Conservation (phyloP, 2,888 invertebrate species). For the Acleris sparsana region DNA sequence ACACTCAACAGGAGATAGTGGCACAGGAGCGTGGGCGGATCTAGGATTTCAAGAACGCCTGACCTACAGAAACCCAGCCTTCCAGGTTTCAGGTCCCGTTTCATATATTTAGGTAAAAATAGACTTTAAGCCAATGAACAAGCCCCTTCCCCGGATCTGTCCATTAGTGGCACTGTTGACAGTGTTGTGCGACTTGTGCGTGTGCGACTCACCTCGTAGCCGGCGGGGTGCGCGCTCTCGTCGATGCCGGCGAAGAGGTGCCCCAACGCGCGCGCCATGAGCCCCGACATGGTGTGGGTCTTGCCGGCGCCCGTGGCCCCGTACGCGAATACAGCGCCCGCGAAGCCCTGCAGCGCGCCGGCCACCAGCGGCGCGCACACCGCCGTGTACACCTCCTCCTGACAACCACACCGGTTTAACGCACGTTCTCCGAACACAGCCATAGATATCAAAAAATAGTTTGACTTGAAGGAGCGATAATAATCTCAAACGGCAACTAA, state of each 20-base stretch:
- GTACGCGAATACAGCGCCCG: slow-evolving; percentile 98
- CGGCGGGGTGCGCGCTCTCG: slow-evolving; percentile 81
- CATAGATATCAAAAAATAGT: background rate
- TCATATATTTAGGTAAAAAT: too few species aligned
- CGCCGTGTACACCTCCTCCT: slow-evolving; percentile 92
- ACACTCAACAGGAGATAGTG: too few species aligned
- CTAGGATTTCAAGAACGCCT: too few species aligned
- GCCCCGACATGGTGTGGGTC: slow-evolving; percentile 96
- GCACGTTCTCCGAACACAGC: background rate
- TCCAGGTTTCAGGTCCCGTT: too few species aligned
- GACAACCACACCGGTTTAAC: slow-evolving; percentile 8
- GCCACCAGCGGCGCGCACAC: slow-evolving; percentile 94
- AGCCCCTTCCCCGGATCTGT: too few species aligned
- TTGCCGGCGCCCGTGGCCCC: slow-evolving; percentile 96
- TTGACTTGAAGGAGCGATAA: background rate
- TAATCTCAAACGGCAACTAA: too few species aligned
- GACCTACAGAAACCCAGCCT: too few species aligned
- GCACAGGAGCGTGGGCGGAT: too few species aligned
- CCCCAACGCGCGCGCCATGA: slow-evolving; percentile 93
- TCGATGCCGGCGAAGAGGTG: slow-evolving; percentile 90
- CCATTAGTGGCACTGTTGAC: too few species aligned
- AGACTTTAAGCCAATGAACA: too few species aligned
- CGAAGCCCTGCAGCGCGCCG: slow-evolving; percentile 94
- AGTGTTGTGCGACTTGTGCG: too few species aligned
- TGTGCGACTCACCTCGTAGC: slow-evolving; percentile 82